These are phyloP conservation scores for Gasterosteus aculeatus DNA, from an alignment of 2,113 vertebrate genomes.

Conservation along the genomic window DNA sequence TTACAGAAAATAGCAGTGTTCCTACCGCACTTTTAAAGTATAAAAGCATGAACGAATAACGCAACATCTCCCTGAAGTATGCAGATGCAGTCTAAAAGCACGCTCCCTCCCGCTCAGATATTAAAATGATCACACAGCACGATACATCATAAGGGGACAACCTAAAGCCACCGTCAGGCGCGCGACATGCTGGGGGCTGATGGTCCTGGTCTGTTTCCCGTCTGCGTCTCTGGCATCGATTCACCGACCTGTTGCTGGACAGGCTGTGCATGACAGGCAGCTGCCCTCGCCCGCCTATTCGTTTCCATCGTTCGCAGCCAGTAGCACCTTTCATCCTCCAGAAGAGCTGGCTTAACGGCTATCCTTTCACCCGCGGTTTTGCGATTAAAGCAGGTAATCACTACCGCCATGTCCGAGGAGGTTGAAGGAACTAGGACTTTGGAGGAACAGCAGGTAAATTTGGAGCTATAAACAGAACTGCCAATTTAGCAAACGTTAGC, in stretches of 20 bases:
- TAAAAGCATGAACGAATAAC: background rate
- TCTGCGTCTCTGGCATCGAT: slow-evolving; percentile 56
- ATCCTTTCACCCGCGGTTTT: background rate
- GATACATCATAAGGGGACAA: background rate
- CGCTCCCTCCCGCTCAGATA: background rate
- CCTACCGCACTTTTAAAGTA: background rate
- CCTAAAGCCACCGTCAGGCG: background rate
- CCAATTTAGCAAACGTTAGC: background rate
- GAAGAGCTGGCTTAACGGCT: background rate
- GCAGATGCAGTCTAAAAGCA: background rate
- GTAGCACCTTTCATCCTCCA: slow-evolving; percentile 7
- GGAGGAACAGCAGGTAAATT: slow-evolving; percentile 69
- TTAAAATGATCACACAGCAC: too few species aligned
- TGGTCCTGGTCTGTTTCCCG: background rate
- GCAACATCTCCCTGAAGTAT: background rate
- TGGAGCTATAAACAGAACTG: background rate
- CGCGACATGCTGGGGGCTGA: background rate
- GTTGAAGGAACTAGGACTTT: slow-evolving; percentile 43
- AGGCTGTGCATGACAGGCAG: slow-evolving; percentile 28
- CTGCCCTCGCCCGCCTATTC: slow-evolving; percentile 30
- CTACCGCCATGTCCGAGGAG: slow-evolving; percentile 64
- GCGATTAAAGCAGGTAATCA: background rate
- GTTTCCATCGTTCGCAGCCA: slow-evolving; percentile 29
- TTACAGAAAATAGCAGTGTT: background rate
- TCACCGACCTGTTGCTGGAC: slow-evolving; percentile 56